Evolutionary conservation across 2,113 vertebrate species (phyloP).

Genomic region (Malurus elegans): DNA sequence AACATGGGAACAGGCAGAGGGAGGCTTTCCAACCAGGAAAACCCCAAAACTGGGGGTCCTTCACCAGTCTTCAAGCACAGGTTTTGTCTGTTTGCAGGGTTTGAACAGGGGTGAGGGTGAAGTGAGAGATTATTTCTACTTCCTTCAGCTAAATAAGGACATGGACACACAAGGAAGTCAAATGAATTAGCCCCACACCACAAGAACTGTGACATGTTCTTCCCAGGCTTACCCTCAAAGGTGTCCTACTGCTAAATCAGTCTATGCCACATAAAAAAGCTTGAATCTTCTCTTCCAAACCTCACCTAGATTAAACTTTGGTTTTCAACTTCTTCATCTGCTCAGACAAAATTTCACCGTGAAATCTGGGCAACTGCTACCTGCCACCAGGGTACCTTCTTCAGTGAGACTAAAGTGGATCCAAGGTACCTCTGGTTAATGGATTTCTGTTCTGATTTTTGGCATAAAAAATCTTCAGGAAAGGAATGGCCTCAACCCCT

Average conservation of each 20-base stretch:
- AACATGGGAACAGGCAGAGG: fast-evolving
- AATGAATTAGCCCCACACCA: neutral
- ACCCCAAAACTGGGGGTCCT: neutral
- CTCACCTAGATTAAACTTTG: neutral
- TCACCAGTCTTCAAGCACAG: neutral
- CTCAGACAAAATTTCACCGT: neutral
- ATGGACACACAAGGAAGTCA: neutral
- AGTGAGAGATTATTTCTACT: neutral
- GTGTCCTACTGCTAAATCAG: neutral
- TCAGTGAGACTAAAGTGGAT: fast-evolving
- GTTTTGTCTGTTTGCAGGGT: neutral
- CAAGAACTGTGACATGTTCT: neutral
- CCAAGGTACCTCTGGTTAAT: neutral
- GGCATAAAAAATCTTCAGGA: neutral
- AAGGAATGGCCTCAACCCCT: neutral
- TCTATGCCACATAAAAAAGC: neutral
- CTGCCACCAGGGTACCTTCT: neutral
- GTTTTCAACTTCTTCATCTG: neutral
- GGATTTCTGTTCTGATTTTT: neutral
- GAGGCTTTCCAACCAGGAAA: neutral
- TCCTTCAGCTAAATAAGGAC: neutral
- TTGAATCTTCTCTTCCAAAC: neutral
- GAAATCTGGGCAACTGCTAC: neutral
- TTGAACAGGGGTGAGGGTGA: neutral
- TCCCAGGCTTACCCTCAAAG: neutral